Evolutionary conservation across 2,797 vertebrate genomes (phyloP).

Genomic region (Synaphobranchus kaupii): DNA sequence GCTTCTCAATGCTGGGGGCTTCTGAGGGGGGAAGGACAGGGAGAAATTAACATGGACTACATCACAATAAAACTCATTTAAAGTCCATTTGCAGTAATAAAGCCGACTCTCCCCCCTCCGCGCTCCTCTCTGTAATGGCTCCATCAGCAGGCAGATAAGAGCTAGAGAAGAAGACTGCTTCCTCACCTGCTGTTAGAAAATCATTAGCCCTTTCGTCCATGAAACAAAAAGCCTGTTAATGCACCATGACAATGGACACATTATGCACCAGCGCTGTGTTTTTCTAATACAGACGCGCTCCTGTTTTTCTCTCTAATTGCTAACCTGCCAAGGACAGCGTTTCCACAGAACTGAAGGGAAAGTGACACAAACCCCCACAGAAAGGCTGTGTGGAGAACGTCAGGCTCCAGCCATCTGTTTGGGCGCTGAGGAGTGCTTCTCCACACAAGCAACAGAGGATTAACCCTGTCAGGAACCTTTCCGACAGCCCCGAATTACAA

Average conservation of each 20-base stretch:
- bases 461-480: constrained; percentile 26
- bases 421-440: constrained; percentile 12
- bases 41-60: constrained; percentile 82
- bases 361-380: constrained; percentile 45
- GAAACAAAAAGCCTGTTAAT: constrained; percentile 93
- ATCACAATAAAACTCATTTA: constrained; percentile 91
- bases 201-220: constrained; percentile 92
- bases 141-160: constrained; percentile 89
- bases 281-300: constrained; percentile 68
- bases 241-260: constrained; percentile 90
- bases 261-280: constrained; percentile 87
- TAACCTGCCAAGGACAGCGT: constrained; percentile 56
- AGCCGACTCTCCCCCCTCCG: constrained; percentile 66
- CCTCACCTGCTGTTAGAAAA: constrained; percentile 98
- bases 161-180: constrained; percentile 67
- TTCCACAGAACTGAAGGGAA: constrained; percentile 46
- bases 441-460: constrained; percentile 15
- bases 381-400: constrained; percentile 31
- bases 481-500: constrained; percentile 25
- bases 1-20: constrained; percentile 97
- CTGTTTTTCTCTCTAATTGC: constrained; percentile 53
- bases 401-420: constrained; percentile 31
- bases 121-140: constrained; percentile 85
- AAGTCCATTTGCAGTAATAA: constrained; percentile 96
- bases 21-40: constrained; percentile 79